These are phyloP conservation scores for Drosophila emarginata DNA, from an alignment of 2,888 invertebrate species.

Conservation along the genomic window DNA sequence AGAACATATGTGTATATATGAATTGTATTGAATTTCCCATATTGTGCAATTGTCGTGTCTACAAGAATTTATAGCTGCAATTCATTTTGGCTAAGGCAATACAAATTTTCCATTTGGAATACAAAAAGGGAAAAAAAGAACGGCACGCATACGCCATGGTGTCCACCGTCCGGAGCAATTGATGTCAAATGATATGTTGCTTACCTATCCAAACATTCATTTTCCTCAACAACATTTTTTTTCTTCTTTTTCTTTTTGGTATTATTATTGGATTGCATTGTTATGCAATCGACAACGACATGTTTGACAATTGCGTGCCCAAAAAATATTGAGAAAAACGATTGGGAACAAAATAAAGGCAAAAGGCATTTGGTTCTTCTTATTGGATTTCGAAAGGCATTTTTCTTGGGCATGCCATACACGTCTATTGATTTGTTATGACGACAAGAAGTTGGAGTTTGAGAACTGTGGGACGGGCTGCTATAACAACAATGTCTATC, in stretches of 20 bases:
- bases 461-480: conserved; percentile 22
- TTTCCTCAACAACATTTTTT: conserved; percentile 4
- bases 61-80: conserved; percentile 35
- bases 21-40: conserved; percentile 1
- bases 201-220: conserved; percentile 42
- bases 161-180: conserved; percentile 50
- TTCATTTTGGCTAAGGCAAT: conserved; percentile 30
- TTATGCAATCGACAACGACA: conserved; percentile 56
- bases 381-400: conserved; percentile 61
- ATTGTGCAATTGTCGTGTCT: conserved; percentile 37
- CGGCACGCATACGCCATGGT: conserved; percentile 43
- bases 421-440: conserved; percentile 66
- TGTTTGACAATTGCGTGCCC: conserved; percentile 61
- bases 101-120: conserved; percentile 21
- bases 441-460: conserved; percentile 31
- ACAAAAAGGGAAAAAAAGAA: conserved; percentile 27
- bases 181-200: conserved; percentile 65
- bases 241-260: conserved; percentile 25
- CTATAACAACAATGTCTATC: conserved; percentile 68
- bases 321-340: conserved; percentile 33
- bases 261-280: conserved; percentile 65
- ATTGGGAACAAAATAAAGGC: conserved; percentile 15
- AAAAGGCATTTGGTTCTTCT: conserved; percentile 33
- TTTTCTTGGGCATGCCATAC: conserved; percentile 44
- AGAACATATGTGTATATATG: background rate